A percentile compares a stretch with the other conserved stretches of the same genome.
These are phyloP conservation scores for Rosalia funebris DNA, from an alignment of 2,888 invertebrate species.

Conservation along the genomic window DNA sequence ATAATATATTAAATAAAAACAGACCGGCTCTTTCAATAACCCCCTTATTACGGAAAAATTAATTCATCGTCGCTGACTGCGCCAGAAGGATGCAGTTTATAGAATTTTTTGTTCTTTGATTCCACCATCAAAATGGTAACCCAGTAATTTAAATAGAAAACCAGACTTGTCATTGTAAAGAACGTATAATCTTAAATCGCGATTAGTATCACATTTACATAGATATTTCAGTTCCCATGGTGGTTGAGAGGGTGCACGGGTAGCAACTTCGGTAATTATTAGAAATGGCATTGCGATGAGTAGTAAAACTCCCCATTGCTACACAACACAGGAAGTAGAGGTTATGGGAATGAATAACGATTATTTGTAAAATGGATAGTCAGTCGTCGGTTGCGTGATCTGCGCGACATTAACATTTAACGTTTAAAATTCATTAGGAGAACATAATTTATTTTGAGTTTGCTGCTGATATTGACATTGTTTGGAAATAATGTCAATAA, in stretches of 20 bases:
- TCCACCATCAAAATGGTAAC: too few relatives aligned
- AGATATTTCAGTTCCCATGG: background rate
- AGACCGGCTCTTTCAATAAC: background rate
- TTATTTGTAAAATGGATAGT: background rate
- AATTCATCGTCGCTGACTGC: background rate
- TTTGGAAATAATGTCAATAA: too few relatives aligned
- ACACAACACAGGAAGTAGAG: conserved; percentile 2
- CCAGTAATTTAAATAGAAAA: too few relatives aligned
- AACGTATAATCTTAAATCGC: background rate
- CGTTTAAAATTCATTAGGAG: too few relatives aligned
- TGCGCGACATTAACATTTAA: too few relatives aligned
- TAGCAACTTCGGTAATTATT: background rate
- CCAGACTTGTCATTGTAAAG: too few relatives aligned
- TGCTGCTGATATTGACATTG: too few relatives aligned
- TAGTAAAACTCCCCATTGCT: background rate
- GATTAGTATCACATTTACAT: background rate
- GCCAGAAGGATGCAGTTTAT: background rate
- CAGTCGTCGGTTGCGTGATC: too few relatives aligned
- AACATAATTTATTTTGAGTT: too few relatives aligned
- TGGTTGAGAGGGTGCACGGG: background rate
- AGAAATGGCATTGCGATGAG: background rate
- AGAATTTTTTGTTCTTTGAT: too few relatives aligned
- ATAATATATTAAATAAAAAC: too few relatives aligned
- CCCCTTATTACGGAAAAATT: background rate
- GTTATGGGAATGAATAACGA: conserved; percentile 7